Base-by-base conservation (phyloP, 2,113 vertebrate genomes). In the Chascanopsetta lugubris region DNA sequence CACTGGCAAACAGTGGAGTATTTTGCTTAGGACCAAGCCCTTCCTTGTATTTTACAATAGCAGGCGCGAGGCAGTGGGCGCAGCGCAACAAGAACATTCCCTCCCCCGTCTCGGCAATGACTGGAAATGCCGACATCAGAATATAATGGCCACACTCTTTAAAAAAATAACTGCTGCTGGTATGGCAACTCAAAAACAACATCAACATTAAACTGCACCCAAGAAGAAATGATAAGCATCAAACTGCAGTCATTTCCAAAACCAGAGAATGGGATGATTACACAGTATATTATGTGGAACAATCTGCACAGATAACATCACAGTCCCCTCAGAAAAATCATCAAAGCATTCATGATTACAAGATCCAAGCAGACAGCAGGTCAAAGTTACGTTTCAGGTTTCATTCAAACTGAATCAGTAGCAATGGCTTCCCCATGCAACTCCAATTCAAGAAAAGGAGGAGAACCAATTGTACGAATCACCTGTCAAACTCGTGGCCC, bases 1-100 rank as follows among this genome's bases (percentile, higher is more conserved):
- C 79, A 79, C 76, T 79, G 73, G 82, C 85, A 85, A 78, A 76
- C 81, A 85, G 87, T 24, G 84, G 90, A 87, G 91, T 93, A 94
- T 93, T 93, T 90, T 88, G 89, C 86, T 91, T 69, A 83, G 86
- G 93, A 89, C 95, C 97, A 94, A 96, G 88, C 94, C 94, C 95
- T 97, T 97, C 96, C 96, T 94, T 84, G 74, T 83, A 94, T 92
- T 90, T 94, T 94, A 94, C 91, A 94, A 90, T 85, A 81, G 93
- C 80, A 50, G 68, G 67, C 17, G n/a, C 80, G 50, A 57, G 54
- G 51, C 61, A 73, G 61, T 71, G 61, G 67, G 66, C 61, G 79
- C 82, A 83, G 62, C 47, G 64, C 64, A 67, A 59, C 61, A 60
- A 83, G 46, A 74, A 87, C 64, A 72, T 73, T 79, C 75, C 70